A percentile compares a stretch with the other conserved stretches of the same genome.
phyloP scores from a whole-genome alignment of 1,140 invertebrate species.

The Bombus polaris region DNA sequence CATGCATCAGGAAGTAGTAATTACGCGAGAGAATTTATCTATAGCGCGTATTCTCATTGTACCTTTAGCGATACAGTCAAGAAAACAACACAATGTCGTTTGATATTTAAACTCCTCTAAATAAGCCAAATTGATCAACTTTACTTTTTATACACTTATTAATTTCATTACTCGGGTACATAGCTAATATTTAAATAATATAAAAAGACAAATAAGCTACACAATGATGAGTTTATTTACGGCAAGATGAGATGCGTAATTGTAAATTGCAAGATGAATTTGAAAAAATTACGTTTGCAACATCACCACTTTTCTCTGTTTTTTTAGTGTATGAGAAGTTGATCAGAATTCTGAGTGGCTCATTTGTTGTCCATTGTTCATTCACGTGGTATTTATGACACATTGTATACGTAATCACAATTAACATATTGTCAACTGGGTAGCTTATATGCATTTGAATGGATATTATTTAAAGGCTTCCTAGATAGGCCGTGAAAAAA shows the following conservation, averaged over 20 bases:
- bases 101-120: neutral
- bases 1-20: slow-evolving; percentile 30
- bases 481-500: neutral
- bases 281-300: too few species aligned
- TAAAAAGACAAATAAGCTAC: too few species aligned
- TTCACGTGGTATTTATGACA: neutral
- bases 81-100: neutral
- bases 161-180: too few species aligned
- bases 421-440: neutral
- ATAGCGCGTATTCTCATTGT: neutral
- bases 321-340: neutral
- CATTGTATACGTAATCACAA: neutral
- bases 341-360: neutral
- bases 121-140: neutral
- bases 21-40: slow-evolving; percentile 35
- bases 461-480: neutral
- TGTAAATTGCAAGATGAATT: too few species aligned
- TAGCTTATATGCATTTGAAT: neutral
- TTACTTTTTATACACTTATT: too few species aligned
- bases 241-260: too few species aligned
- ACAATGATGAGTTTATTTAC: too few species aligned
- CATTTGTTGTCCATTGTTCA: neutral
- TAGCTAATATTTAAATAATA: too few species aligned
- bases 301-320: neutral
- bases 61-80: neutral